Evolutionary conservation across 2,113 vertebrate species (phyloP), one percentile per base, ranked within the genome.

Genomic region (Epinephelus cyanopodus): DNA sequence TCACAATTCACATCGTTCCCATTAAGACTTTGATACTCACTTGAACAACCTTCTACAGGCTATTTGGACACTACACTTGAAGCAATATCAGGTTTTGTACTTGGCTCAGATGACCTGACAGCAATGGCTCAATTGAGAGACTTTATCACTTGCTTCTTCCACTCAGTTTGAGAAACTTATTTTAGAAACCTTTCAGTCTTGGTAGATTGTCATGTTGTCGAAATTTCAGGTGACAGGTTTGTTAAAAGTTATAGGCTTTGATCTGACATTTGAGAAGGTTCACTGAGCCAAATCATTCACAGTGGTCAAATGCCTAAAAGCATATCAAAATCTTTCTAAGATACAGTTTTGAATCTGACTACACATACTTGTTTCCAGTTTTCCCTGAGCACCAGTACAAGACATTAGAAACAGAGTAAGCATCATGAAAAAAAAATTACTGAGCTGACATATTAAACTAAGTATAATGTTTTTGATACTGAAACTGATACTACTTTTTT

Each of bases 1-100:
- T 68, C 64, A 63, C 62, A 54, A 54, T 71, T 75, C 53, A 85
- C 74, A 86, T 60, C 74, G 77, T 52, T 85, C 58, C 72, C 11
- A 80, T 89, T 89, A 56, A 89, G 6, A 53, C 9, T 47, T 74
- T n/a, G 37, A 66, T 58, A 53, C 60, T 64, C 6, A 17, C 37
- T 37, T 39, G 1, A 19, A 63, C 45, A 74, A 42, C 18, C 21
- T 56, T 53, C 9, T 56, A 68, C 39, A 76, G n/a, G 11, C 33
- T 18, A 74, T 67, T 54, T 56, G 47, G 33, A 64, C 9, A n/a
- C 19, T 39, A n/a, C 45, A 54, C 5, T 33, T 56, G 1, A 5
- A 50, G 18, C 21, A 79, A 45, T 47, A 42, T 74, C 19, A 53
- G 23, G 2, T 56, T 83, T 57, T 12, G 1, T 76, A n/a, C 10